Evolutionary conservation across 1,140 invertebrate species (phyloP).

Genomic region (Heliconius hermathena): DNA sequence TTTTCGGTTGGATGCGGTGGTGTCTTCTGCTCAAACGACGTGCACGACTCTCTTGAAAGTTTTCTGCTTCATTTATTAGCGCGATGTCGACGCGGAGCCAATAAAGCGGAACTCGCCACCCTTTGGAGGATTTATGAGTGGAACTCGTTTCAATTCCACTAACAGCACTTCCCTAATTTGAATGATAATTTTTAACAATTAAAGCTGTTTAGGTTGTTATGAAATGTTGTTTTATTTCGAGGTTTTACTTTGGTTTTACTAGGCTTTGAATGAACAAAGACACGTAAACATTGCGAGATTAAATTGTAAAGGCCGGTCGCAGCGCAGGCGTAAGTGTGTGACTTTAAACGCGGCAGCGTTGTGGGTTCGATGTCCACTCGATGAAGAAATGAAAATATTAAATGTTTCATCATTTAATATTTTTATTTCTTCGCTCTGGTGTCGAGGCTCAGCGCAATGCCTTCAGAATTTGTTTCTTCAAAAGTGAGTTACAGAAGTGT

Average conservation of each 20-base stretch:
- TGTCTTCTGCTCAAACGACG: constrained; percentile 66
- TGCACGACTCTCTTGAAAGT: constrained; percentile 67
- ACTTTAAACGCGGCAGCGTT: no score
- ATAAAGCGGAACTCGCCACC: constrained; percentile 73
- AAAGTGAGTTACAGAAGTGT: no score
- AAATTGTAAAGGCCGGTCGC: no score
- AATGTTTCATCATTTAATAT: no score
- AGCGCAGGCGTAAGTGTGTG: no score
- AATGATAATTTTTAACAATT: constrained; percentile 80
- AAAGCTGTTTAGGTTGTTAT: constrained; percentile 67
- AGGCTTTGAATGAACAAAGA: constrained; percentile 15
- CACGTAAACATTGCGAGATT: no score
- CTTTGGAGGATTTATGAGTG: constrained; percentile 77
- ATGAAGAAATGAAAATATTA: no score
- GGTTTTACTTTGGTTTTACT: not conserved
- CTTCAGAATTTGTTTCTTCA: no score
- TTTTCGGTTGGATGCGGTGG: constrained; percentile 53
- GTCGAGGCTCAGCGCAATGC: no score
- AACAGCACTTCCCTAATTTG: constrained; percentile 76
- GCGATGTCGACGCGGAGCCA: constrained; percentile 72
- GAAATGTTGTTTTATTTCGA: constrained; percentile 37
- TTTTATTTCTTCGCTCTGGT: no score
- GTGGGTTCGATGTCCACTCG: no score
- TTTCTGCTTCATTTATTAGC: constrained; percentile 80
- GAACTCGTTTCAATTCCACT: constrained; percentile 77